phyloP scores from a whole-genome alignment of 2,888 invertebrate species.

The Dendrolimus pini region DNA sequence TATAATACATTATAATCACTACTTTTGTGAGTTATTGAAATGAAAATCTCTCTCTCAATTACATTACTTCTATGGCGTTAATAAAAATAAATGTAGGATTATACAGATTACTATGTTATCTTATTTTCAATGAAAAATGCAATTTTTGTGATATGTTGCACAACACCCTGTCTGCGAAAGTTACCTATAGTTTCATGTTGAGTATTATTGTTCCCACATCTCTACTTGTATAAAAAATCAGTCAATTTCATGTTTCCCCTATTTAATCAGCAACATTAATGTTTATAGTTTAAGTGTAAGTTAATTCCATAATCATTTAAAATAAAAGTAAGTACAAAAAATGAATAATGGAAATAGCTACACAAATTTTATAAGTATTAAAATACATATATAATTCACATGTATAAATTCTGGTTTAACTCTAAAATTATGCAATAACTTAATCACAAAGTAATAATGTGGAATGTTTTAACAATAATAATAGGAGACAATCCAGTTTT shows the following conservation, averaged over 20 bases:
- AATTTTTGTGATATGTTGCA: slow-evolving; percentile 56
- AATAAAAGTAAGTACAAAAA: neutral
- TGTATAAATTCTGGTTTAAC: neutral
- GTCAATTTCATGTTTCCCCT: slow-evolving; percentile 26
- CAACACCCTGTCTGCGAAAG: slow-evolving; percentile 59
- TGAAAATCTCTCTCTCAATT: too few species aligned
- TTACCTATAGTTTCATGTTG: slow-evolving; percentile 45
- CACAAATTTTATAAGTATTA: neutral
- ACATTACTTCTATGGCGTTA: too few species aligned
- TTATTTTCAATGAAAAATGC: slow-evolving; percentile 16
- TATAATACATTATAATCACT: too few species aligned
- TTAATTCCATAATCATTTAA: neutral
- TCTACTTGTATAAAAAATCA: slow-evolving; percentile 42
- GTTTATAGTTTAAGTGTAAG: neutral
- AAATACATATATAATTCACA: slow-evolving; percentile 5
- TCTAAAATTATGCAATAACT: slow-evolving; percentile 9
- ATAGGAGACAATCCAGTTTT: slow-evolving; percentile 21
- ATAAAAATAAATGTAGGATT: too few species aligned
- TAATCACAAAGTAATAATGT: slow-evolving; percentile 19
- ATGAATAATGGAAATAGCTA: neutral
- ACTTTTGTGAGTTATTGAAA: too few species aligned
- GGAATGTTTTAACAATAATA: slow-evolving; percentile 42
- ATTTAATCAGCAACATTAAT: neutral
- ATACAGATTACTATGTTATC: neutral
- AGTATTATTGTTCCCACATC: slow-evolving; percentile 54